Conservation (phyloP, 2,113 vertebrate species). For the Orycteropus afer region DNA sequence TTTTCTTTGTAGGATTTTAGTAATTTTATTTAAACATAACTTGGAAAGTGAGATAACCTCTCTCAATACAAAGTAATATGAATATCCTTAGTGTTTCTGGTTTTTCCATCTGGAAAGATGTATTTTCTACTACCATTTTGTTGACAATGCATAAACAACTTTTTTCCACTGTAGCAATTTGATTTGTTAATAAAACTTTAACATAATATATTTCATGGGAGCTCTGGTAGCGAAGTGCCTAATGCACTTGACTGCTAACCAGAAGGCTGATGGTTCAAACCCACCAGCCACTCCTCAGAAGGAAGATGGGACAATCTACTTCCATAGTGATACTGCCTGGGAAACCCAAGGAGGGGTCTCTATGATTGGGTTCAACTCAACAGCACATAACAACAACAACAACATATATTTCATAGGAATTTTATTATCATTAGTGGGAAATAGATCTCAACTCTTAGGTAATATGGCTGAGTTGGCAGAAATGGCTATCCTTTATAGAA, state of each 20-base stretch:
- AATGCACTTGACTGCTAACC: too few relatives aligned
- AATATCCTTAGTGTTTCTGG: background rate
- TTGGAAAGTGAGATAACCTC: background rate
- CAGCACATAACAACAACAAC: too few relatives aligned
- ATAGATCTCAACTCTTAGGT: background rate
- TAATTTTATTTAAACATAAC: background rate
- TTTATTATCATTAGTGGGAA: background rate
- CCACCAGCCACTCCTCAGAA: too few relatives aligned
- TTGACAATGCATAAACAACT: background rate
- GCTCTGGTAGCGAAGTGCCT: too few relatives aligned
- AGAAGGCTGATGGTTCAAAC: too few relatives aligned
- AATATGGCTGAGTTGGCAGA: background rate
- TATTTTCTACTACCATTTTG: background rate
- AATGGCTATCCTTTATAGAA: background rate
- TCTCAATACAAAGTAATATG: background rate
- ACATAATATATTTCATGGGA: too few relatives aligned
- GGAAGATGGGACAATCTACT: too few relatives aligned
- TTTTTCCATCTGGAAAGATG: background rate
- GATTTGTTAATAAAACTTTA: background rate
- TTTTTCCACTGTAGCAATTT: background rate
- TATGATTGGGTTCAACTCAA: too few relatives aligned
- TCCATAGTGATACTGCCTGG: too few relatives aligned
- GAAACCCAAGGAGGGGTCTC: too few relatives aligned
- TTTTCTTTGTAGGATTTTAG: background rate
- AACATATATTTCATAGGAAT: background rate